phyloP scores from a whole-genome alignment of 1,140 invertebrate genomes.

The Drosophila kohkoa region DNA sequence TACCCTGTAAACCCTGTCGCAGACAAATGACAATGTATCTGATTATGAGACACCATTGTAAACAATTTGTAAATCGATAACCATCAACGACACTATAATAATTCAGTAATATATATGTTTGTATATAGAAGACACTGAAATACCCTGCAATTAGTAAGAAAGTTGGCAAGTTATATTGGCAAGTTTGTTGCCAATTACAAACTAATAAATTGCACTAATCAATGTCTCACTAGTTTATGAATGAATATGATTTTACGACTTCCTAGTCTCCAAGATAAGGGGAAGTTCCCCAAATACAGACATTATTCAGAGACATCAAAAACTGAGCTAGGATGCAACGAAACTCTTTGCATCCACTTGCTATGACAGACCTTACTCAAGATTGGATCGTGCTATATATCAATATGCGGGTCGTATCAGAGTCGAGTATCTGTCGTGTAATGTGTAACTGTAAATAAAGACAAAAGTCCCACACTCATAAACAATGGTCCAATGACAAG shows the following conservation, averaged over 20 bases:
- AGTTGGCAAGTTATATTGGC: background rate
- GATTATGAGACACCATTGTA: slow-evolving; percentile 38
- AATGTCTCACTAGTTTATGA: slow-evolving; percentile 25
- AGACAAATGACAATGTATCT: slow-evolving; percentile 15
- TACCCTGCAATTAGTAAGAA: slow-evolving; percentile 4
- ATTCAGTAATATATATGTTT: background rate
- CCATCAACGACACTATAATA: slow-evolving; percentile 14
- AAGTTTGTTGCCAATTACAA: slow-evolving; percentile 1
- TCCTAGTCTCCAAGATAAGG: slow-evolving; percentile 26
- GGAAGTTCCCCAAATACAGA: background rate
- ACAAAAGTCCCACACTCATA: slow-evolving; percentile 42
- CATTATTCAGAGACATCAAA: background rate
- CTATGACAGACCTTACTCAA: slow-evolving; percentile 1
- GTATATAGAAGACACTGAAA: slow-evolving; percentile 10
- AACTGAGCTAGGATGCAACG: background rate
- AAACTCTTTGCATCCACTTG: background rate
- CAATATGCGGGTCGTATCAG: slow-evolving; percentile 15
- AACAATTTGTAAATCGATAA: slow-evolving; percentile 38
- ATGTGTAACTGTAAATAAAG: slow-evolving; percentile 34
- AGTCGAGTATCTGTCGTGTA: slow-evolving; percentile 33
- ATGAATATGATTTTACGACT: slow-evolving; percentile 60
- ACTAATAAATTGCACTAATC: slow-evolving; percentile 1
- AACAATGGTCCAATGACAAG: slow-evolving; percentile 73
- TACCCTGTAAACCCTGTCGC: slow-evolving; percentile 10
- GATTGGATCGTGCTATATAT: slow-evolving; percentile 6